Evolutionary conservation across 1,140 invertebrate species (phyloP), one percentile per base, ranked within the genome.

Genomic region (Mactra quadrangularis): DNA sequence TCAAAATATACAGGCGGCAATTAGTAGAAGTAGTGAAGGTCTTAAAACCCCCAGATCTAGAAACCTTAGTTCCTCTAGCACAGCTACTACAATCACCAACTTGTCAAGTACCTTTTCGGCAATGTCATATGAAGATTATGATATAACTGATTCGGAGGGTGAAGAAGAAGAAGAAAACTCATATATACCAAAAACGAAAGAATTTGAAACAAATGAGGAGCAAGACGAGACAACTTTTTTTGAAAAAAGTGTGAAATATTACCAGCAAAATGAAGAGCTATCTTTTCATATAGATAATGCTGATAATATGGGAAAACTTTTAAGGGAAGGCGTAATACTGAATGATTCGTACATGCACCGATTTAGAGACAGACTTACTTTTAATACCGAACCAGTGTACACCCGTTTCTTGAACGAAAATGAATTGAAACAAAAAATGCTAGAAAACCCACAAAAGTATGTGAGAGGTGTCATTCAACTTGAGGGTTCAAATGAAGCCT

Each of bases 391-490:
- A n/a, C n/a, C n/a, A n/a, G n/a, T n/a, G n/a, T 78, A 78, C 31
- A n/a, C 13, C n/a, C 38, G 38, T n/a, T 50, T 64, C 33, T 47
- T 78, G 7, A 19, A 22, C 13, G 22, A 52, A 41, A 29, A 35
- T 55, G 7, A 78, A 64, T n/a, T 78, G 29, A 52, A 27, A 15
- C 11, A 78, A 57, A 66, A 68, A 25, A 29, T 78, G 9, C 57
- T 78, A 29, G 33, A 55, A n/a, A 25, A 86, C n/a, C 84, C 86
- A n/a, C 25, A 72, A 2, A 76, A 74, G 29, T 90, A 87, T 47
- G 86, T 86, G 38, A 77, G 50, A 29, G 88, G 89, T 59, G 81
- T 59, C 3, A 60, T 89, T n/a, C 66, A 83, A 27, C 84, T 90
- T 7, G 77, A 88, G 66, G 81, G 85, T 19, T 50, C 89, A 9